Evolutionary conservation across 2,113 vertebrate genomes (phyloP).

Genomic region (Oryzias javanicus): DNA sequence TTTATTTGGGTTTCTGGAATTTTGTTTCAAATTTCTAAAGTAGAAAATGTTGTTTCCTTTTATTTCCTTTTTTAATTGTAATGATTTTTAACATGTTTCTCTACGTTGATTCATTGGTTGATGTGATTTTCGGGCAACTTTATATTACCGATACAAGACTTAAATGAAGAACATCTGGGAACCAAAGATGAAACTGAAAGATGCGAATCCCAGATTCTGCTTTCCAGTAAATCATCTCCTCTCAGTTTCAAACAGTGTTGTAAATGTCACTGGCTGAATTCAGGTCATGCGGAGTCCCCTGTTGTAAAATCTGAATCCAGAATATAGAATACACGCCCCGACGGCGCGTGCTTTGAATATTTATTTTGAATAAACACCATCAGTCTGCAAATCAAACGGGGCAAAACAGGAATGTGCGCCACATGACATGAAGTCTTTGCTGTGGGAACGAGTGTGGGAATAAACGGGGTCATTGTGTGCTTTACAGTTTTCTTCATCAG

Average conservation of each 20-base stretch:
- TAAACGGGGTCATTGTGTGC: constrained; percentile 31
- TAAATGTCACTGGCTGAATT: constrained; percentile 10
- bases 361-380: constrained; percentile 37
- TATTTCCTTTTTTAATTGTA: too few relatives aligned
- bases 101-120: too few relatives aligned
- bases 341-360: constrained; percentile 5
- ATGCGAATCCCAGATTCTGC: background rate
- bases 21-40: too few relatives aligned
- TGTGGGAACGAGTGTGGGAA: constrained; percentile 49
- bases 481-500: constrained; percentile 23
- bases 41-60: too few relatives aligned
- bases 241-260: constrained; percentile 12
- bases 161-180: constrained; percentile 52
- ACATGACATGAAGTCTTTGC: constrained; percentile 18
- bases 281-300: constrained; percentile 3
- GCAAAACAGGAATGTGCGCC: constrained; percentile 33
- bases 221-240: constrained; percentile 14
- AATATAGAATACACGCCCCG: constrained; percentile 32
- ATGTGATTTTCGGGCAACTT: constrained; percentile 9
- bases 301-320: constrained; percentile 31
- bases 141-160: constrained; percentile 30
- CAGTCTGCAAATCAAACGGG: constrained; percentile 26
- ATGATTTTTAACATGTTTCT: too few relatives aligned
- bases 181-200: constrained; percentile 9
- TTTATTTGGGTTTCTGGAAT: constrained; percentile 26